Conservation (phyloP, 2,113 vertebrate species). For the Muntiacus reevesi region DNA sequence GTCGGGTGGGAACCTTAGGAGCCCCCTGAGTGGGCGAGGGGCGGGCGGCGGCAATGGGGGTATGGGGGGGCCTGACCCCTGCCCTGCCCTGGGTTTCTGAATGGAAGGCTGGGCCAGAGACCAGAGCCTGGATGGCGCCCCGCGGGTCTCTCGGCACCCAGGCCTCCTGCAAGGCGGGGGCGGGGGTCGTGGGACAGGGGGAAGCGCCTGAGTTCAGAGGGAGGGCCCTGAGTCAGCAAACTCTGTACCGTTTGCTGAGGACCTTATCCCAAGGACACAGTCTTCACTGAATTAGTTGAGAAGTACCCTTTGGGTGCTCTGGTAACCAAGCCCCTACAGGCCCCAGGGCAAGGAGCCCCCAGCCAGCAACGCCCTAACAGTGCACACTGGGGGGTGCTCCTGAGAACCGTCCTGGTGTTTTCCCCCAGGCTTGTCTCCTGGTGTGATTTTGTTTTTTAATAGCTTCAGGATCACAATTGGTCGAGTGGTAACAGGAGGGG, state of each 20-base stretch:
- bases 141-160: not conserved
- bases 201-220: rapidly evolving
- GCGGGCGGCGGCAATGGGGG: rapidly evolving
- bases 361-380: rapidly evolving
- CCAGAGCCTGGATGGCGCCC: not conserved
- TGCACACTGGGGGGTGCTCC: not conserved
- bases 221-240: rapidly evolving
- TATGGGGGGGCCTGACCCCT: not conserved
- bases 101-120: not conserved
- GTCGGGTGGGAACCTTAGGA: rapidly evolving
- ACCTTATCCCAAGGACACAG: not conserved
- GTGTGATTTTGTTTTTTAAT: rapidly evolving
- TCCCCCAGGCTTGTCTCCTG: not conserved
- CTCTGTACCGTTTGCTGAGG: rapidly evolving
- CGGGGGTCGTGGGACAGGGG: rapidly evolving
- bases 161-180: not conserved
- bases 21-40: not conserved
- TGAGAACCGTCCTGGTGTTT: not conserved
- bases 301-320: not conserved
- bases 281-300: not conserved
- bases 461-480: not conserved
- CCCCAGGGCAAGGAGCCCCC: rapidly evolving
- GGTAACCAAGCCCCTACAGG: not conserved
- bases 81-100: not conserved
- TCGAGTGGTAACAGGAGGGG: rapidly evolving